Conservation (phyloP, 2,888 invertebrate genomes). For the Boloria euphrosyne region DNA sequence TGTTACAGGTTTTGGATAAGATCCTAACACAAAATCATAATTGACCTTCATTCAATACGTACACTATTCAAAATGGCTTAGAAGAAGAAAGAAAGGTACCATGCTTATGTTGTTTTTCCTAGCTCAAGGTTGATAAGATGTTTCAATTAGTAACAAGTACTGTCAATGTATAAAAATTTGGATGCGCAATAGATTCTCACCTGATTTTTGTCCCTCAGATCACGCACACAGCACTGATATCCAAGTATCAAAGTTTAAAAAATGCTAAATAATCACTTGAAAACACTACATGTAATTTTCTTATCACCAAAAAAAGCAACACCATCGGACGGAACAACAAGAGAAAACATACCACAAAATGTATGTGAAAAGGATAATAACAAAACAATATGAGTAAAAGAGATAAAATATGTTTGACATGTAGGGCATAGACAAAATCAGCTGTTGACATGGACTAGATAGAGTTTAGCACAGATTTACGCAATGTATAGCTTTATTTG, state of each 20-base stretch:
- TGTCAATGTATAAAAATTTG: slow-evolving; percentile 57
- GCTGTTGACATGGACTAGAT: slow-evolving; percentile 48
- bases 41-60: no score
- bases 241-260: slow-evolving; percentile 52
- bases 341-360: slow-evolving; percentile 64
- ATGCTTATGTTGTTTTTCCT: slow-evolving; percentile 30
- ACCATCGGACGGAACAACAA: slow-evolving; percentile 66
- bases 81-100: slow-evolving; percentile 18
- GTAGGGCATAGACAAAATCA: slow-evolving; percentile 56
- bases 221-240: slow-evolving; percentile 52
- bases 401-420: slow-evolving; percentile 32
- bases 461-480: neutral
- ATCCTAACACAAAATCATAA: neutral
- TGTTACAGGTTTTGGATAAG: neutral
- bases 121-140: slow-evolving; percentile 74
- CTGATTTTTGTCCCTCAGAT: slow-evolving; percentile 50
- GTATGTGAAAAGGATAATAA: slow-evolving; percentile 45
- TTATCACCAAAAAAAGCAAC: slow-evolving; percentile 62
- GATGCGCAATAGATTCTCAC: slow-evolving; percentile 72
- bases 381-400: slow-evolving; percentile 48
- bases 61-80: neutral
- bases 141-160: slow-evolving; percentile 57
- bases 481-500: no score
- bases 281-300: slow-evolving; percentile 57
- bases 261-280: slow-evolving; percentile 57